A percentile compares a stretch with the other conserved stretches of the same genome.
Conservation (phyloP, 2,888 invertebrate species). For the Cryptophagus acutangulus region DNA sequence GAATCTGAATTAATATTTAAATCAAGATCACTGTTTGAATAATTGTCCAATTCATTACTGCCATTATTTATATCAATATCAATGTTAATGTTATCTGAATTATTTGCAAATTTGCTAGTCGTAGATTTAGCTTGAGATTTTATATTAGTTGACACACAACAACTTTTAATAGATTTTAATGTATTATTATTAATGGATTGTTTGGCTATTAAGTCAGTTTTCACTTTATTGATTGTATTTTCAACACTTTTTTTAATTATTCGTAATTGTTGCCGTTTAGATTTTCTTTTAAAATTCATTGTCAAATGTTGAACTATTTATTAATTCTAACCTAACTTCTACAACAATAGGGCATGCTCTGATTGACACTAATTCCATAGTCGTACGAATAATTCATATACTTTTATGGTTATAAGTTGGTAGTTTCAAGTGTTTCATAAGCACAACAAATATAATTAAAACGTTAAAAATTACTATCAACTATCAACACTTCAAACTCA, state of each 20-base stretch:
- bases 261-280: neutral
- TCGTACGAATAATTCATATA: too few relatives aligned
- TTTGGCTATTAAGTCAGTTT: neutral
- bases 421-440: too few relatives aligned
- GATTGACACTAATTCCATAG: too few relatives aligned
- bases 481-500: too few relatives aligned
- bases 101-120: neutral
- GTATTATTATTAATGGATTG: neutral
- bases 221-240: neutral
- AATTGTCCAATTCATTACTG: neutral
- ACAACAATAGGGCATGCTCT: too few relatives aligned
- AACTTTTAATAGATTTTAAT: neutral
- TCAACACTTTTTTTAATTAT: neutral
- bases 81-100: neutral
- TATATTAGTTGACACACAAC: neutral
- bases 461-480: too few relatives aligned
- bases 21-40: neutral
- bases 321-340: too few relatives aligned
- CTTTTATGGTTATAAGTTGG: too few relatives aligned
- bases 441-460: too few relatives aligned
- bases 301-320: too few relatives aligned
- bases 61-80: neutral
- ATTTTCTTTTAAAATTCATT: neutral
- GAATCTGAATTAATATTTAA: neutral
- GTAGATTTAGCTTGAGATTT: neutral